Base-by-base conservation (phyloP, 2,113 vertebrate species). In the Macquaria ambigua region DNA sequence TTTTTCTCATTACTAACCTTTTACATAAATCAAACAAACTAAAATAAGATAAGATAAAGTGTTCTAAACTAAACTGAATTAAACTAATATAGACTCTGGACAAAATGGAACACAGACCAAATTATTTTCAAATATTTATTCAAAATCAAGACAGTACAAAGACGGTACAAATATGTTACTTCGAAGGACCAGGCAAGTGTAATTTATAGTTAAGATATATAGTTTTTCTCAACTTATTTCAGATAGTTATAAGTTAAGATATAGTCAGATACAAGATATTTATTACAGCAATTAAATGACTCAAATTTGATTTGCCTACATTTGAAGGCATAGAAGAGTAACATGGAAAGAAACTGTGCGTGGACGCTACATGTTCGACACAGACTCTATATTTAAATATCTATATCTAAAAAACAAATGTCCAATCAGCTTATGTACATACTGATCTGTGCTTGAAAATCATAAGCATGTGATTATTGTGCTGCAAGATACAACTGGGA, bases 141-240 rank as follows among this genome's bases (percentile, higher is more conserved):
- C 85, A 93, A 96, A 95, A 94, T 91, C 85, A 93, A 90, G 71
- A 93, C 88, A 43, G 81, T 94, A 94, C 89, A 95, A 95, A 95
- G 91, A 95, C 94, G 77, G 89, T 91, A 93, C 87, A 94, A 91
- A 93, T 83, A 88, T 92, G 79, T 83, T 76, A 93, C 79, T 84
- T 78, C 18, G 39, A 89, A 92, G 71, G 66, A 94, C 90, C 91
- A 93, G 85, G 89, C 86, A 91, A 86, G 68, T 86, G 68, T 82
- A 83, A 89, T 86, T 80, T 70, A 89, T 77, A 64, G 46, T 79
- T 64, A 75, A 81, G 12, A 69, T 81, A 82, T 74, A 76, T 72
- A 34, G 58, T 79, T 79, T 25, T 77, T 81, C 70, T 79, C 59
- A 81, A 83, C 55, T 81, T 73, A 80, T 83, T 83, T 67, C 52